Conservation (phyloP, 2,797 vertebrate species). For the Pygocentrus nattereri region DNA sequence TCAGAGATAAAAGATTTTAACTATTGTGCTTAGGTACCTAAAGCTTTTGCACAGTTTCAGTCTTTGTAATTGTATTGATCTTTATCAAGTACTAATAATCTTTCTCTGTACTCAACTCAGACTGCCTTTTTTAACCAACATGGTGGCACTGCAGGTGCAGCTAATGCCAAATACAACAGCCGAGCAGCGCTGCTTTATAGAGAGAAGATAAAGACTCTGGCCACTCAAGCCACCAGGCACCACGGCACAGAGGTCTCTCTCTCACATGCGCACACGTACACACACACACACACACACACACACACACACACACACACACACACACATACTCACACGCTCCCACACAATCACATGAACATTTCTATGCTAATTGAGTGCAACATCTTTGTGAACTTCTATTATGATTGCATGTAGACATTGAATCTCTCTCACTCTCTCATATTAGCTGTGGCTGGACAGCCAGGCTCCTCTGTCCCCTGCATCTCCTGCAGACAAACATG, state of each 20-base stretch:
- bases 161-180: slow-evolving; percentile 94
- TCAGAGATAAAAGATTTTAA: too few species aligned
- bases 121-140: slow-evolving; percentile 90
- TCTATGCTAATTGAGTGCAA: neutral
- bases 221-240: slow-evolving; percentile 86
- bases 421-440: neutral
- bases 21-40: too few species aligned
- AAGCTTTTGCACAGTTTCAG: too few species aligned
- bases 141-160: slow-evolving; percentile 83
- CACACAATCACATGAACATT: neutral
- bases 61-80: neutral
- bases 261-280: slow-evolving; percentile 19
- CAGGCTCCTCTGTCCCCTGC: slow-evolving; percentile 77
- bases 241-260: slow-evolving; percentile 88
- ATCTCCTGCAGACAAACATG: slow-evolving; percentile 85
- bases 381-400: neutral
- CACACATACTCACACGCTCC: slow-evolving; percentile 13
- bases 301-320: slow-evolving; percentile 9
- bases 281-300: slow-evolving; percentile 2
- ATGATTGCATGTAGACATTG: neutral
- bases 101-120: slow-evolving; percentile 67
- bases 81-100: neutral
- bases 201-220: slow-evolving; percentile 88
- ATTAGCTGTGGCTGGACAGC: slow-evolving; percentile 91
- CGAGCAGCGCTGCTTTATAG: slow-evolving; percentile 89